Evolutionary conservation across 2,888 invertebrate species (phyloP), one percentile per base, ranked within the genome.

Genomic region (Poecilus cupreus): DNA sequence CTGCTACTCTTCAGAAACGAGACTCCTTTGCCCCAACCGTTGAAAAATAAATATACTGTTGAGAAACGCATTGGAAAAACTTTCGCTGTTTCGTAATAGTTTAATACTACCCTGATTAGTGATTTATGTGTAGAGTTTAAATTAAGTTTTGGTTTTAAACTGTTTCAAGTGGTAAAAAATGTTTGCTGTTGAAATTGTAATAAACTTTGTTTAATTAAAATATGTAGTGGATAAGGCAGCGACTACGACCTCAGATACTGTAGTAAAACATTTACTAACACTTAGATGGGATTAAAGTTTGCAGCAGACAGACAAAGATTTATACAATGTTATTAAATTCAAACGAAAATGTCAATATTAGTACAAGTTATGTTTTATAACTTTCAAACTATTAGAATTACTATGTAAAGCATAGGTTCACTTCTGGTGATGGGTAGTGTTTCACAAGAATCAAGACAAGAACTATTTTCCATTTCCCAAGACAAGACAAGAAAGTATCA

Each of bases 161-260:
- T 51, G 51, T 51, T 51, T 3, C 51, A 18, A 18, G 20, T 51
- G 51, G 20, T 16, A 51, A 51, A 51, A 16, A 18, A 16, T 18
- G 20, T 18, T 51, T 51, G 51, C 16, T 13, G 20, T 51, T n/a
- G 43, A 43, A 43, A 18, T 51, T 51, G 18, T 51, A 51, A 51
- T 51, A 51, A 51, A 51, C 51, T 51, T 51, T 16, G 51, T 18
- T 51, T 51, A 51, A 51, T 51, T 51, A 18, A 51, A 51, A 51
- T 51, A 51, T 51, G 51, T 51, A 18, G 51, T 18, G 20, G 51
- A 51, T 18, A 1, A 51, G n/a, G 43, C 43, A 32, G n/a, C 5
- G 4, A n/a, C 1, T 18, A 18, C 51, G 20, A 51, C 18, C 10
- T 43, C 43, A 51, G 3, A 18, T 49, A 8, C 16, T 49, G 39